Evolutionary conservation across 2,113 vertebrate genomes (phyloP).

Genomic region (Chionodraco myersi): DNA sequence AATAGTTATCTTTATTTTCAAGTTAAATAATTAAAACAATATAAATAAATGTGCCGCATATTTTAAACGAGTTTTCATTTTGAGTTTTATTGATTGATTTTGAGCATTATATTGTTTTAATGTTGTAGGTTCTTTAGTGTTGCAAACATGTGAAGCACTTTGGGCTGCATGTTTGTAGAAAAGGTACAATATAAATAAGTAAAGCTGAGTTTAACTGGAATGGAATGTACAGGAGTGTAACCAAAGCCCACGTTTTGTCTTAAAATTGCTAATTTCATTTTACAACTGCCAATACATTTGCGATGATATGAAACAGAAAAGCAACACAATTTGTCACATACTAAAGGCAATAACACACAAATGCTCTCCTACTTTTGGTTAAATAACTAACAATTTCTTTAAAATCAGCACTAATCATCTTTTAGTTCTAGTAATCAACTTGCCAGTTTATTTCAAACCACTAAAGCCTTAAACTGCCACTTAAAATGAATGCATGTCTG

Average conservation of each 20-base stretch:
- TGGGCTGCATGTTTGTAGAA: too few species aligned
- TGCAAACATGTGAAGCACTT: too few species aligned
- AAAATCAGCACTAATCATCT: not conserved
- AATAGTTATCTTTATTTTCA: not conserved
- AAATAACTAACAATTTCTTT: not conserved
- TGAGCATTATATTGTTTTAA: too few species aligned
- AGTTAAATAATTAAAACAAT: not conserved
- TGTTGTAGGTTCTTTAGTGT: too few species aligned
- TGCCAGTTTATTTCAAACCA: not conserved
- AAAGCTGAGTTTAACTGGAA: too few species aligned
- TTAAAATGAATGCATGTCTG: not conserved
- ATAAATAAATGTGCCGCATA: too few species aligned
- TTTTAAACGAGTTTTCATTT: too few species aligned
- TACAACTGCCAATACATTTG: constrained; percentile 2
- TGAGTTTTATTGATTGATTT: too few species aligned
- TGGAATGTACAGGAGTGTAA: not conserved
- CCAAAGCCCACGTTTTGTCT: not conserved
- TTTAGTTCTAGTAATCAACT: too few species aligned
- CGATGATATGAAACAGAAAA: not conserved
- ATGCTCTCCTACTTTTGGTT: not conserved
- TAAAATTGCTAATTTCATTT: not conserved
- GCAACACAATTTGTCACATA: not conserved
- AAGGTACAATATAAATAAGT: too few species aligned
- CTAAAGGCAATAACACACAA: not conserved
- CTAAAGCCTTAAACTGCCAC: too few species aligned